A percentile compares a stretch with the other conserved stretches of the same genome.
phyloP scores from a whole-genome alignment of 2,888 invertebrate species.

The Drosophila paracracens region DNA sequence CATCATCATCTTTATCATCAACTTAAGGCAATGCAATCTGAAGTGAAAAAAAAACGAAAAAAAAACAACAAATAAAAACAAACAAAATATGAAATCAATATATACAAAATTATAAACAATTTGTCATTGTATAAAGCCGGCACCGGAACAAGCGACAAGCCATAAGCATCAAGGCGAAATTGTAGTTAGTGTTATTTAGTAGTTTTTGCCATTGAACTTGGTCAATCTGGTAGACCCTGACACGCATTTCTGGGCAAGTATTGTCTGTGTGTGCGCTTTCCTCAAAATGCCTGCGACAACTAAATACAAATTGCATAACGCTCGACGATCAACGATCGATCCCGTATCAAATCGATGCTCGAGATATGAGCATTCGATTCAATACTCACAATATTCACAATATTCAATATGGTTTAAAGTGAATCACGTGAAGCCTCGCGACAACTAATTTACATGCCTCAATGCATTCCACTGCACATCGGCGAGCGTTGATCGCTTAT shows the following conservation, averaged over 20 bases:
- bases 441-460: conserved; percentile 65
- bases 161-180: not conserved
- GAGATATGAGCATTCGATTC: conserved; percentile 18
- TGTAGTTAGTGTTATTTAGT: conserved; percentile 14
- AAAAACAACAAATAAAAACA: not conserved
- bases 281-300: conserved; percentile 30
- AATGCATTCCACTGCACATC: conserved; percentile 68
- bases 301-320: conserved; percentile 45
- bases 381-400: not conserved
- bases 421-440: conserved; percentile 70
- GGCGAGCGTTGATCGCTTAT: conserved; percentile 36
- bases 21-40: not conserved
- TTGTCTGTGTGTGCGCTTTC: conserved; percentile 47
- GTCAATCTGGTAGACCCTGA: conserved; percentile 58
- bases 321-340: conserved; percentile 39
- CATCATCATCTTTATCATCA: not conserved
- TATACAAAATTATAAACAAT: conserved; percentile 1
- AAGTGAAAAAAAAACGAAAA: not conserved
- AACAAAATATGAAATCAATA: not conserved
- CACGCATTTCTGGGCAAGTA: conserved; percentile 51
- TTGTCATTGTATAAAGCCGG: conserved; percentile 3
- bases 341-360: conserved; percentile 27
- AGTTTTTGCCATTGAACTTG: conserved; percentile 66
- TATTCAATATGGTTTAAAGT: conserved; percentile 28
- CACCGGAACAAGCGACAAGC: conserved; percentile 45